Conservation (phyloP, 1,140 invertebrate species). For the Antheraea mylitta region DNA sequence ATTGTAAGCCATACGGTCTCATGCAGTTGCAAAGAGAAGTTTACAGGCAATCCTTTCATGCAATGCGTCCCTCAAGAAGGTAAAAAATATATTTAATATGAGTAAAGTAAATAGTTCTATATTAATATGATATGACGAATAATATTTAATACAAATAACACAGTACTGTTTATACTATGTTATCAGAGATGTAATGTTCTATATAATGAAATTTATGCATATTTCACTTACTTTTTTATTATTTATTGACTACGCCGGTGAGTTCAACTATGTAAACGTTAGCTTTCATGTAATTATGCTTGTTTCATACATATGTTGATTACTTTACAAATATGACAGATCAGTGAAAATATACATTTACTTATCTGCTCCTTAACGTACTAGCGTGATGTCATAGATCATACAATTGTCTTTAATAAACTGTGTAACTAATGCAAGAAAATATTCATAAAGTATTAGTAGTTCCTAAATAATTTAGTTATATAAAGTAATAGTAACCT, state of each 20-base stretch:
- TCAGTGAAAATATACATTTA: background rate
- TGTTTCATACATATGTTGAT: no score
- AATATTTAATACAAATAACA: background rate
- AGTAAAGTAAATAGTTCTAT: no score
- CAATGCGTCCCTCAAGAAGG: constrained; percentile 82
- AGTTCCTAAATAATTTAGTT: no score
- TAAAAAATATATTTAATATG: constrained; percentile 41
- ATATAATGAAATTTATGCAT: background rate
- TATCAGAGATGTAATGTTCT: background rate
- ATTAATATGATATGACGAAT: no score
- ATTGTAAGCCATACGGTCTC: constrained; percentile 88
- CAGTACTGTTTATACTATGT: background rate
- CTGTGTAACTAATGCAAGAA: no score
- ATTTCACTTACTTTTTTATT: background rate
- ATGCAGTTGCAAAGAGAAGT: constrained; percentile 85
- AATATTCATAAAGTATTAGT: no score
- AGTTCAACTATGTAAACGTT: background rate
- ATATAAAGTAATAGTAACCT: background rate
- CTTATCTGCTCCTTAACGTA: constrained; percentile 15
- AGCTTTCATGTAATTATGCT: no score
- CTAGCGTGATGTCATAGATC: no score
- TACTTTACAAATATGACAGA: no score
- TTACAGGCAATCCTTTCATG: constrained; percentile 88
- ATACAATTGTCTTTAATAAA: no score
- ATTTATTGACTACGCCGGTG: no score